Conservation (phyloP, 23 tunicate genomes). For the Diplosoma virens region DNA sequence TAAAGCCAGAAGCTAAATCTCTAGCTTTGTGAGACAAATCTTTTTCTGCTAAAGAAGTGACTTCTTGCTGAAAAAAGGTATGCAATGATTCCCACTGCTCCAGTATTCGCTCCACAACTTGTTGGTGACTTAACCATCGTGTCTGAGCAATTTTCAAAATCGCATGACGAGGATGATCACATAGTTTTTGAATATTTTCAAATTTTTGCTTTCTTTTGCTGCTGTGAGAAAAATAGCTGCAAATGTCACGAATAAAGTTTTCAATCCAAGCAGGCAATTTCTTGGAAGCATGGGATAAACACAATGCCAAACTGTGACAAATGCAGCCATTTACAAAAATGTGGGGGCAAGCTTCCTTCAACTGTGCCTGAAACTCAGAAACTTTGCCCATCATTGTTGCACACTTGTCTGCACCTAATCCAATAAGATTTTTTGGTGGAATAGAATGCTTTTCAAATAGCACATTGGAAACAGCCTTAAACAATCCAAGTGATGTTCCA, state of each 20-base stretch:
- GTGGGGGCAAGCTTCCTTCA: slow-evolving; percentile 18
- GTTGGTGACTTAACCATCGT: slow-evolving; percentile 24
- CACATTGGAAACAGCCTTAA: slow-evolving; percentile 11
- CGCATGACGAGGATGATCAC: slow-evolving; percentile 21
- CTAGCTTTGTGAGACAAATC: slow-evolving; percentile 25
- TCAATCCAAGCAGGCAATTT: slow-evolving; percentile 16
- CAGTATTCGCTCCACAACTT: slow-evolving; percentile 17
- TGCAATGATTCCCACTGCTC: slow-evolving; percentile 19
- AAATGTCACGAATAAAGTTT: slow-evolving; percentile 19
- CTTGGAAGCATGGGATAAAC: slow-evolving; percentile 13
- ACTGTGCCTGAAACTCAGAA: slow-evolving; percentile 18
- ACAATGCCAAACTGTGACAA: slow-evolving; percentile 19
- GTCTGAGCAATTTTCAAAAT: slow-evolving; percentile 14
- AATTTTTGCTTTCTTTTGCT: slow-evolving; percentile 19
- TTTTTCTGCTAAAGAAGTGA: slow-evolving; percentile 18
- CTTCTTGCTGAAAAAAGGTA: slow-evolving; percentile 18
- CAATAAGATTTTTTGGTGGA: slow-evolving; percentile 6
- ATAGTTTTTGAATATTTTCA: slow-evolving; percentile 15
- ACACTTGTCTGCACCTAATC: slow-evolving; percentile 17
- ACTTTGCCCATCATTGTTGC: slow-evolving; percentile 28
- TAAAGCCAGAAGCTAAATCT: slow-evolving; percentile 26
- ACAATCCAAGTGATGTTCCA: slow-evolving; percentile 19
- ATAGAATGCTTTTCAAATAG: slow-evolving; percentile 21
- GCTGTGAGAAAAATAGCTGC: slow-evolving; percentile 14
- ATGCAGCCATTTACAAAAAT: slow-evolving; percentile 25